These are phyloP conservation scores for Conus ventricosus DNA, from an alignment of 1,140 invertebrate genomes.

Conservation along the genomic window DNA sequence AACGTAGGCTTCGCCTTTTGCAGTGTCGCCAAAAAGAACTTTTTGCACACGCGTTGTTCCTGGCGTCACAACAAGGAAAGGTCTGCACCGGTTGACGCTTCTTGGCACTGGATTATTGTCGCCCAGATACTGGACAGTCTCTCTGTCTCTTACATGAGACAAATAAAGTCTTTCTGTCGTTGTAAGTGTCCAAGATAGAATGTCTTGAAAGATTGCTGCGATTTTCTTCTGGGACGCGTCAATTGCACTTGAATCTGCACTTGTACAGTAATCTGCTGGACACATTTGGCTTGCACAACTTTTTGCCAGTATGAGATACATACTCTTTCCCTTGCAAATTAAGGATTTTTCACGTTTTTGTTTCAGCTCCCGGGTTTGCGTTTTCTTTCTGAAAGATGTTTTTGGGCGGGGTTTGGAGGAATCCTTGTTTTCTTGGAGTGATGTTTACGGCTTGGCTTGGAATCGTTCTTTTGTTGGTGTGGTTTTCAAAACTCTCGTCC, in stretches of 20 bases:
- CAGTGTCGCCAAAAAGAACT: conserved; percentile 1
- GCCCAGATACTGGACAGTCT: neutral
- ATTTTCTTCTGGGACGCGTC: neutral
- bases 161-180: neutral
- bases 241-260: neutral
- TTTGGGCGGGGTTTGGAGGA: no score
- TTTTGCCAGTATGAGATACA: neutral
- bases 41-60: neutral
- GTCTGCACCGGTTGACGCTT: neutral
- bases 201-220: neutral
- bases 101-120: neutral
- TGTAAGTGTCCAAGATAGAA: conserved; percentile 1
- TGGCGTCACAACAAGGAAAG: neutral
- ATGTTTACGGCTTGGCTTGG: no score
- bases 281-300: neutral
- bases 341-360: neutral
- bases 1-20: neutral
- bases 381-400: no score
- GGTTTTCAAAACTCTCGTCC: no score
- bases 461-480: no score
- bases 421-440: no score
- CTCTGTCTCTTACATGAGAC: neutral
- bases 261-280: neutral
- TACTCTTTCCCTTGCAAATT: neutral
- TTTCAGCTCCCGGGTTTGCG: no score